Base-by-base conservation (phyloP, 2,113 vertebrate genomes). In the Siniperca knerii region DNA sequence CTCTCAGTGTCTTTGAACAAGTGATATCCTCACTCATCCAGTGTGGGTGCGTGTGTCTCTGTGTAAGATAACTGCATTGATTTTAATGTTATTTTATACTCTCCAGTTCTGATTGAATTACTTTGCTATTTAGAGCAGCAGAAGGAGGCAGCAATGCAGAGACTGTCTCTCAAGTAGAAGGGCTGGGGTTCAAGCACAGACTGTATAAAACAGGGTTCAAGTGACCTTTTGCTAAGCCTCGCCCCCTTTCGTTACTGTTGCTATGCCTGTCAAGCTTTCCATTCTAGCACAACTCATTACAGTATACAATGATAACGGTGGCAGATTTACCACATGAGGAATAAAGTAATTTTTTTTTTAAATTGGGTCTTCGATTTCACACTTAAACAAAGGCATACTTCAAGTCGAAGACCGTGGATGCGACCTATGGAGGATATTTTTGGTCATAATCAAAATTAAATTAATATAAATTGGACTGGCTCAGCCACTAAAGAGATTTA, bases 1-100 rank as follows among this genome's bases (percentile, higher is more conserved):
- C 29, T 44, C 21, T 29, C 35, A 50, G 73, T 75, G 48, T 84
- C 65, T 84, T 77, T 77, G 33, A 83, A 77, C 20, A 52, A 74
- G 50, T 29, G 18, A 44, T 77, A 8, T n/a, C 68, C 4, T 75
- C 11, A 66, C 8, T 65, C n/a, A 33, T 18, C 35, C 1, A 29
- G 16, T 12, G 68, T 79, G 13, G 37, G 21, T 62, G 80, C 62
- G 18, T 58, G 44, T 77, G 81, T 82, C 25, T 57, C n/a, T 40
- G 21, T 64, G 68, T 64, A 8, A 8, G 42, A 23, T 44, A 29
- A n/a, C 8, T 50, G 42, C 12, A 66, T 9, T 68, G 12, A 52
- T 60, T 68, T 37, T 25, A 2, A 33, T 42, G 58, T 23, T 37
- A 57, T n/a, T 57, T 46, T 70, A 40, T 18, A 62, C 4, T 13